phyloP scores from a whole-genome alignment of 2,797 vertebrate genomes.

The Squalus acanthias region DNA sequence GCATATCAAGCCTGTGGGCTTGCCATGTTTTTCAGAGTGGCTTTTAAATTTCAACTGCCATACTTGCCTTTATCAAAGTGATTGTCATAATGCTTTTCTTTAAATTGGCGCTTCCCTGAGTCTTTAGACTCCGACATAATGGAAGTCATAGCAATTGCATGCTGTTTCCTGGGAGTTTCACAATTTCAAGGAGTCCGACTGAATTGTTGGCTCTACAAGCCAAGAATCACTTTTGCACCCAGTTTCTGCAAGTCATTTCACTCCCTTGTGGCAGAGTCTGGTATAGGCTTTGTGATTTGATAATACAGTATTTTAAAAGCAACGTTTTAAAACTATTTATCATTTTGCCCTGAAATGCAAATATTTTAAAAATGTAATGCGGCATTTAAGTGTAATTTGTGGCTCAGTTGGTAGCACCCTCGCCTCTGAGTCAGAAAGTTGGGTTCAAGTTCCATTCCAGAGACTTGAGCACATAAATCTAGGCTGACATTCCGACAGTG shows the following conservation, averaged over 20 bases:
- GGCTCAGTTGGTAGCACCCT: too few species aligned
- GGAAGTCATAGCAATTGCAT: not conserved
- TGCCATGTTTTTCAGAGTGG: too few species aligned
- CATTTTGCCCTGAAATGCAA: not conserved
- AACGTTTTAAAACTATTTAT: not conserved
- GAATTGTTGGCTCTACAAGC: not conserved
- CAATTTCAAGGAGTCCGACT: not conserved
- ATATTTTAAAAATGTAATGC: not conserved
- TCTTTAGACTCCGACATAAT: not conserved
- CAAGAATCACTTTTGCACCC: not conserved
- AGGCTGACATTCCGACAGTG: too few species aligned
- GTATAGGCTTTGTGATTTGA: not conserved
- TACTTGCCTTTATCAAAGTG: not conserved
- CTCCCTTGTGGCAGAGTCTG: not conserved
- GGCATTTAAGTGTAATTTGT: not conserved
- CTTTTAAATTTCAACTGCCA: not conserved
- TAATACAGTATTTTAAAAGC: not conserved
- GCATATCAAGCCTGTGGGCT: too few species aligned
- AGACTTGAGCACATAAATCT: too few species aligned
- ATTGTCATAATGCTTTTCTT: not conserved
- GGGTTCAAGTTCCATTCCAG: too few species aligned
- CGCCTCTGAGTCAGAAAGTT: too few species aligned
- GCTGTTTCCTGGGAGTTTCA: not conserved
- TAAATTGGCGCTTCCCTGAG: too few species aligned
- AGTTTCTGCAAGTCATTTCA: not conserved